These are phyloP conservation scores for Melolontha melolontha DNA, from an alignment of 2,888 invertebrate species.

Conservation along the genomic window DNA sequence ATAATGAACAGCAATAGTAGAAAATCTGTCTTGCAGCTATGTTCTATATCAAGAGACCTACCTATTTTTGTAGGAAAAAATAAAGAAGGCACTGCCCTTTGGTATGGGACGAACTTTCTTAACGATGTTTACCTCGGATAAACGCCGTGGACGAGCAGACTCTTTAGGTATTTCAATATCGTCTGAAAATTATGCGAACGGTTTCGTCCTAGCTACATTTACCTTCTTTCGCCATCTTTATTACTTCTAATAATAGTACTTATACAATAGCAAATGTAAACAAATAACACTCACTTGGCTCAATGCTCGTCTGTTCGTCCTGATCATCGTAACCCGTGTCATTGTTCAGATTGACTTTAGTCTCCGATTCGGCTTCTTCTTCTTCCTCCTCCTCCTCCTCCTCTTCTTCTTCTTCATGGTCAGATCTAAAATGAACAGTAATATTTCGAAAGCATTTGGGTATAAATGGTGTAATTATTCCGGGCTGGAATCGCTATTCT, in stretches of 20 bases:
- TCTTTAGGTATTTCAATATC: constrained; percentile 65
- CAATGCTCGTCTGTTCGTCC: constrained; percentile 46
- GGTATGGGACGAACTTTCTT: constrained; percentile 92
- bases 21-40: constrained; percentile 62
- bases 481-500: too few relatives aligned
- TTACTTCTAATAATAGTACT: constrained; percentile 35
- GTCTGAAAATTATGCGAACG: constrained; percentile 63
- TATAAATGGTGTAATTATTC: not conserved
- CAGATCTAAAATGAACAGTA: constrained; percentile 67
- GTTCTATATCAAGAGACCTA: constrained; percentile 70
- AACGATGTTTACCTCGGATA: constrained; percentile 87
- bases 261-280: not conserved
- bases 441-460: not conserved
- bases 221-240: constrained; percentile 49
- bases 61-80: constrained; percentile 94
- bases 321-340: constrained; percentile 75
- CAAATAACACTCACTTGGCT: constrained; percentile 52
- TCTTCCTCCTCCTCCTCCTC: constrained; percentile 66
- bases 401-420: constrained; percentile 77
- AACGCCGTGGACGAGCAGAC: constrained; percentile 84
- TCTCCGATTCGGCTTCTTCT: constrained; percentile 78
- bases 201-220: constrained; percentile 57
- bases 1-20: not conserved
- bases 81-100: constrained; percentile 90
- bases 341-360: constrained; percentile 76